These are phyloP conservation scores for Aphaenogaster floridana DNA, from an alignment of 1,140 invertebrate species.

Conservation along the genomic window DNA sequence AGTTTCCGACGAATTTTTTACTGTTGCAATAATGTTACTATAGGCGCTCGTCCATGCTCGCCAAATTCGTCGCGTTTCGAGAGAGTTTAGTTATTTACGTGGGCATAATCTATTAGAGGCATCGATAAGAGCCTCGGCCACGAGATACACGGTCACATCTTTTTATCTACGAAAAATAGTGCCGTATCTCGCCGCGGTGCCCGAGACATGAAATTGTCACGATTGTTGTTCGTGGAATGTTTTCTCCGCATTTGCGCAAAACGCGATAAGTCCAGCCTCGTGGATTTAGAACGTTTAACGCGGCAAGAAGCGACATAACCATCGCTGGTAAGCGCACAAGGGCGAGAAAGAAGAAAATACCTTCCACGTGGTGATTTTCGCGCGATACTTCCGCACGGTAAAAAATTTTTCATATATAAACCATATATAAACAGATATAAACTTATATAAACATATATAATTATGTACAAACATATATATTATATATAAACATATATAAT, in stretches of 20 bases:
- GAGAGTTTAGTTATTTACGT: not conserved
- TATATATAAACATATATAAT: too few relatives aligned
- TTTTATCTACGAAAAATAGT: conserved; percentile 71
- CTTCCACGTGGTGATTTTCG: not conserved
- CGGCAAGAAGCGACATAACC: not conserved
- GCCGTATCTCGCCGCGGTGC: conserved; percentile 47
- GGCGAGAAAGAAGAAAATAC: not conserved
- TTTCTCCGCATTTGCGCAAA: not conserved
- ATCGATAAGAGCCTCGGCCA: conserved; percentile 67
- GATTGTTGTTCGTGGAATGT: conserved; percentile 65
- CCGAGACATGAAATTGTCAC: conserved; percentile 63
- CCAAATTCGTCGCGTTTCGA: not conserved
- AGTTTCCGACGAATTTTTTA: not conserved
- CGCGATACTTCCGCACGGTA: not conserved
- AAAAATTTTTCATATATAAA: too few relatives aligned
- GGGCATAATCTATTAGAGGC: conserved; percentile 41
- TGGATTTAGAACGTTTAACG: not conserved
- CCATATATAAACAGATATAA: too few relatives aligned
- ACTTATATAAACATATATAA: too few relatives aligned
- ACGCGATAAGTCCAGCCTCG: not conserved
- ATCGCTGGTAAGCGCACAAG: not conserved
- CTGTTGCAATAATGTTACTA: not conserved
- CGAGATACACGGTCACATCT: conserved; percentile 46
- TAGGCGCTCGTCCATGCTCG: too few relatives aligned
- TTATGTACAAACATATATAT: too few relatives aligned